These are phyloP conservation scores for Phrynocephalus vlangalii DNA, from an alignment of 2,797 vertebrate species.

Conservation along the genomic window DNA sequence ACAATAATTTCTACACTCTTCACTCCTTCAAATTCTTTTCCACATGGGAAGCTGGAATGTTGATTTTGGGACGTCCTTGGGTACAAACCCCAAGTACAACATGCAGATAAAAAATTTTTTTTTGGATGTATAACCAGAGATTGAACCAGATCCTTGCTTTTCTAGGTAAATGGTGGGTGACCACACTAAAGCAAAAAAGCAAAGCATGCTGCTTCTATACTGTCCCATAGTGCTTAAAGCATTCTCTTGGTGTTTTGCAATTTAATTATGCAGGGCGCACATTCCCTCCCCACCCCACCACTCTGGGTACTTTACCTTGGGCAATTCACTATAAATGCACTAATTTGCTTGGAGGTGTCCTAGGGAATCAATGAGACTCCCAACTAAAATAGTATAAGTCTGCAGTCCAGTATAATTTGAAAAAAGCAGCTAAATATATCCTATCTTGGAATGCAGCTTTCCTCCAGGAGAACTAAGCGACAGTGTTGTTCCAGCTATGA, in stretches of 20 bases:
- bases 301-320: neutral
- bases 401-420: neutral
- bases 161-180: neutral
- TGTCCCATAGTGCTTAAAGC: too few relatives aligned
- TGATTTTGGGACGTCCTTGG: neutral
- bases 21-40: neutral
- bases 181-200: neutral
- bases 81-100: neutral
- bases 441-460: neutral
- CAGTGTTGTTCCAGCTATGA: too few relatives aligned
- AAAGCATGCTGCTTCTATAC: too few relatives aligned
- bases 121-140: neutral
- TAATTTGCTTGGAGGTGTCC: neutral
- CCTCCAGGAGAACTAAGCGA: too few relatives aligned
- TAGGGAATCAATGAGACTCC: neutral
- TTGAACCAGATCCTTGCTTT: neutral
- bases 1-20: neutral
- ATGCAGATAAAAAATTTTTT: neutral
- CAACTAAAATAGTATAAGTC: neutral
- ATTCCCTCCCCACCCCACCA: too few relatives aligned
- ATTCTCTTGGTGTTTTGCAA: too few relatives aligned
- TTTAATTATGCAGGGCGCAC: too few relatives aligned
- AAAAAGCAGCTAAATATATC: neutral
- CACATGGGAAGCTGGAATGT: neutral
- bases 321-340: neutral